Conservation (phyloP, 1,140 invertebrate species). For the Bombus sibiricus region DNA sequence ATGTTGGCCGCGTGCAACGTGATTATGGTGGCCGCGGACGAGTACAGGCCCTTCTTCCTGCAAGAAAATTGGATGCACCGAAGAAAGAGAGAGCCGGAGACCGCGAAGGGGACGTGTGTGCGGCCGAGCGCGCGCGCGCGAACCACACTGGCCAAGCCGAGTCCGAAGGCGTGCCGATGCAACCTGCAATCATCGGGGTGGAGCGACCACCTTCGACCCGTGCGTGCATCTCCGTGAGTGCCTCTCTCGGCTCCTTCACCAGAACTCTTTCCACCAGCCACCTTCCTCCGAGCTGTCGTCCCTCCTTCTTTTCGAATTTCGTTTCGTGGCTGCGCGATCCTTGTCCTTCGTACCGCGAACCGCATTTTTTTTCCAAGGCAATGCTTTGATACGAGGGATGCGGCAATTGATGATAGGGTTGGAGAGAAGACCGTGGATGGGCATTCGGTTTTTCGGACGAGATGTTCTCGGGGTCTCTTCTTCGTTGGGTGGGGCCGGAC, state of each 20-base stretch:
- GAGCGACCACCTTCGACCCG: slow-evolving; percentile 73
- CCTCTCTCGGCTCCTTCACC: slow-evolving; percentile 6
- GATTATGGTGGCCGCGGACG: slow-evolving; percentile 78
- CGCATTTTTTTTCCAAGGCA: not conserved
- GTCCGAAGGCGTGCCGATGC: slow-evolving; percentile 79
- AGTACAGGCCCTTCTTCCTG: slow-evolving; percentile 62
- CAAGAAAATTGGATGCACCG: slow-evolving; percentile 78
- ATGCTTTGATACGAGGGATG: slow-evolving; percentile 6
- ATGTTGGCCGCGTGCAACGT: slow-evolving; percentile 76
- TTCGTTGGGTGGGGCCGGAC: not conserved
- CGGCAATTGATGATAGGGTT: slow-evolving; percentile 16
- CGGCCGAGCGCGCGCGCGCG: slow-evolving; percentile 27
- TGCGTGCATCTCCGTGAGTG: slow-evolving; percentile 33
- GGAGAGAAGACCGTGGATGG: not conserved
- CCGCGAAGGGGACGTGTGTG: slow-evolving; percentile 7
- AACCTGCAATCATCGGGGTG: slow-evolving; percentile 82
- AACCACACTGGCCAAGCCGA: slow-evolving; percentile 55
- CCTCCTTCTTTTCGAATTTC: slow-evolving; percentile 4
- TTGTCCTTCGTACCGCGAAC: not conserved
- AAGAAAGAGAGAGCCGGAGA: slow-evolving; percentile 51
- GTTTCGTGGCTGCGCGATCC: not conserved
- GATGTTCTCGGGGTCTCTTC: not conserved
- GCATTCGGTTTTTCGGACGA: not conserved
- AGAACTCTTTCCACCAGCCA: not conserved
- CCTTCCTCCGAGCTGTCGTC: not conserved